These are phyloP conservation scores for Noctilio leporinus DNA, from an alignment of 2,113 vertebrate genomes.

Conservation along the genomic window DNA sequence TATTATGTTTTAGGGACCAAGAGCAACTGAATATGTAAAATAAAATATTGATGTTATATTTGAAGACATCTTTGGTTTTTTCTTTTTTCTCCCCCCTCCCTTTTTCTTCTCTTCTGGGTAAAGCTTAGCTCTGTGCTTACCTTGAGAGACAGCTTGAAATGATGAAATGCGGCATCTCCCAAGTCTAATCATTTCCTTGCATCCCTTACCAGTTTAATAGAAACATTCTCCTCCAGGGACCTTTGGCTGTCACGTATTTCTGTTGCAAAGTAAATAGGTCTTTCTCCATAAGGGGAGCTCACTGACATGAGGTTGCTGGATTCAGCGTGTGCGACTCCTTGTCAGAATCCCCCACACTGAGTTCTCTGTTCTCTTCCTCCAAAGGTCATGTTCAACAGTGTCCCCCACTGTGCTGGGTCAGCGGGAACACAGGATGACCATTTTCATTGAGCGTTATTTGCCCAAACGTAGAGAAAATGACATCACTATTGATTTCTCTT, in stretches of 20 bases:
- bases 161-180: not conserved
- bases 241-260: not conserved
- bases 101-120: not conserved
- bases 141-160: not conserved
- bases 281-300: conserved; percentile 48
- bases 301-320: conserved; percentile 14
- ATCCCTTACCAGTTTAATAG: not conserved
- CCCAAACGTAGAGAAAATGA: conserved; percentile 58
- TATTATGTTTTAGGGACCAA: not conserved
- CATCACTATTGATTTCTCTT: conserved; percentile 50
- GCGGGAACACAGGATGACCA: conserved; percentile 64
- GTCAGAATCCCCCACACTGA: conserved; percentile 71
- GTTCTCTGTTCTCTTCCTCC: conserved; percentile 75
- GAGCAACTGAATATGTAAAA: not conserved
- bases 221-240: not conserved
- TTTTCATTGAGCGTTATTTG: conserved; percentile 63
- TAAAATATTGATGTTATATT: not conserved
- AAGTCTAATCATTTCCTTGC: not conserved
- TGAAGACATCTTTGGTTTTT: not conserved
- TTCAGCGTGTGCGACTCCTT: conserved; percentile 70
- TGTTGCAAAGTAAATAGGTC: conserved; percentile 48
- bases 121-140: not conserved
- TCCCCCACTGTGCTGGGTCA: conserved; percentile 88
- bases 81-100: not conserved
- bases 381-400: conserved; percentile 78